Evolutionary conservation across 2,797 vertebrate genomes (phyloP).

Genomic region (Pipistrellus kuhlii): DNA sequence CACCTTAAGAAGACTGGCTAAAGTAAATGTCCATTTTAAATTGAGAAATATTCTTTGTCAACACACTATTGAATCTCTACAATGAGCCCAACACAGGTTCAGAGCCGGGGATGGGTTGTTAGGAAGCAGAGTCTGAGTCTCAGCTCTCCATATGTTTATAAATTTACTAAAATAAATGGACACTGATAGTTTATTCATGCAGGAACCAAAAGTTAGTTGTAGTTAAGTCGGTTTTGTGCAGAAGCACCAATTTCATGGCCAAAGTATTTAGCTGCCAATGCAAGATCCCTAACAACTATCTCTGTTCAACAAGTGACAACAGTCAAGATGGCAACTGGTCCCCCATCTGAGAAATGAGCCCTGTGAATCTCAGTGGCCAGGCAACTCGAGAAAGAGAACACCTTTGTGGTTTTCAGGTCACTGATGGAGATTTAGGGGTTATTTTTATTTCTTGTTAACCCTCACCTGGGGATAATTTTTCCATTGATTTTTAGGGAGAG

Average conservation of each 20-base stretch:
- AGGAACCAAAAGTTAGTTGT: background rate
- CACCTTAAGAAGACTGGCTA: no score
- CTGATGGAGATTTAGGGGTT: background rate
- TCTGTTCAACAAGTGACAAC: background rate
- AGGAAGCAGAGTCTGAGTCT: background rate
- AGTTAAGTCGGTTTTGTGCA: background rate
- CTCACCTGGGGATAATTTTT: no score
- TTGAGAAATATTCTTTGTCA: background rate
- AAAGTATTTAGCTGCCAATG: background rate
- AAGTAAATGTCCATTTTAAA: background rate
- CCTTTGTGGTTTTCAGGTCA: background rate
- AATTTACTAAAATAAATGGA: constrained; percentile 7
- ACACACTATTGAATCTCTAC: background rate
- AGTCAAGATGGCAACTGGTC: background rate
- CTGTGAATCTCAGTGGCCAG: fast-evolving
- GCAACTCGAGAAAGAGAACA: background rate
- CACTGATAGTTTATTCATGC: background rate
- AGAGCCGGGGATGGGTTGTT: background rate
- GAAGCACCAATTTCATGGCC: background rate
- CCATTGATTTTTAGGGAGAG: no score
- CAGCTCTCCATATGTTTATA: background rate
- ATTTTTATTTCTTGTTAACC: no score
- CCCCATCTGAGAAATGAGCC: background rate
- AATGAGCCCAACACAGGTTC: background rate
- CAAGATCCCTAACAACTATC: background rate